Percentiles rank a stretch among this genome's conserved stretches.
These are phyloP conservation scores for Meiosimyza decipiens DNA, from an alignment of 2,888 invertebrate species.

Conservation along the genomic window DNA sequence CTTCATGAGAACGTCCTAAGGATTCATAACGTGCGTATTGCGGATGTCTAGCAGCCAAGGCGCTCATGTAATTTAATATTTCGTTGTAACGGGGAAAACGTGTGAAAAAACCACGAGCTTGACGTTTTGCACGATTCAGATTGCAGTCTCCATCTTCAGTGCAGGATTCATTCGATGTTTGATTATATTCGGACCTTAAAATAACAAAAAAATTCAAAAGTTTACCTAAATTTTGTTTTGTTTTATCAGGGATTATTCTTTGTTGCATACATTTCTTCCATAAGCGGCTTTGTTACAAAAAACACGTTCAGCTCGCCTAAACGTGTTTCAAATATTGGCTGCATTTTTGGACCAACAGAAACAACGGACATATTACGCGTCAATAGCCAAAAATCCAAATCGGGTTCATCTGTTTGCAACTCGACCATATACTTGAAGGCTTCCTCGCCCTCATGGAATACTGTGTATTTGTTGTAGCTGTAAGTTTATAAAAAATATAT, in stretches of 20 bases:
- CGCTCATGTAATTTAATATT: conserved; percentile 62
- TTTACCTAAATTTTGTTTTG: background rate
- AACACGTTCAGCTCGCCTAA: conserved; percentile 54
- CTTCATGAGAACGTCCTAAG: conserved; percentile 61
- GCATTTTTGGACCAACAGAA: conserved; percentile 58
- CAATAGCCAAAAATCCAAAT: conserved; percentile 64
- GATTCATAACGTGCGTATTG: conserved; percentile 61
- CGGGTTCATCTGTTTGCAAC: conserved; percentile 56
- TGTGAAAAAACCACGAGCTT: conserved; percentile 62
- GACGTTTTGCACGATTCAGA: conserved; percentile 57
- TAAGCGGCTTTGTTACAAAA: conserved; percentile 55
- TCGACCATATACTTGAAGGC: conserved; percentile 61
- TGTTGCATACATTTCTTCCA: conserved; percentile 55
- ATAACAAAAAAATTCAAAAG: conserved; percentile 23
- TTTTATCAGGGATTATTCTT: background rate
- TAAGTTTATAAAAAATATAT: conserved; percentile 18
- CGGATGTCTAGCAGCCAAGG: conserved; percentile 59
- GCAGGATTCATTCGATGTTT: conserved; percentile 47
- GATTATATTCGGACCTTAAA: conserved; percentile 43
- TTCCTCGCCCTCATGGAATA: conserved; percentile 56
- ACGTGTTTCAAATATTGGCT: conserved; percentile 56
- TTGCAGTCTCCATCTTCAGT: conserved; percentile 49
- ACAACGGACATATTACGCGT: conserved; percentile 63
- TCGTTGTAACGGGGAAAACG: conserved; percentile 62
- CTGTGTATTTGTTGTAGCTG: conserved; percentile 63